A percentile compares a stretch with the other conserved stretches of the same genome.
phyloP scores from a whole-genome alignment of 2,113 vertebrate species.

The Paraplagusia blochii region DNA sequence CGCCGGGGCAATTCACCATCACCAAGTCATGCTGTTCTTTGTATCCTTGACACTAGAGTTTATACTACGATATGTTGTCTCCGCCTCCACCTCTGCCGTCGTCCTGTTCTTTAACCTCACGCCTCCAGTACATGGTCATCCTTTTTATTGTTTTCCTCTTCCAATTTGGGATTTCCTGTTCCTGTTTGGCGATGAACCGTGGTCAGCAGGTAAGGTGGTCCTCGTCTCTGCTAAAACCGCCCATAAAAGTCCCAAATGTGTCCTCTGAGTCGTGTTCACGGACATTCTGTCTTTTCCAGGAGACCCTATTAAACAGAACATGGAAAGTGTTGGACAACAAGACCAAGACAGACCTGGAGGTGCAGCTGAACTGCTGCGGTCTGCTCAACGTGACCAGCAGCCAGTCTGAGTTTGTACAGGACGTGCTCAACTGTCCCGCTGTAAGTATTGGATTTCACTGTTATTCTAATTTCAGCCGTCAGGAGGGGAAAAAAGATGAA shows the following conservation, averaged over 20 bases:
- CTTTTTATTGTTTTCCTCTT: conserved; percentile 89
- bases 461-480: neutral
- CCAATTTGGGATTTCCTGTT: conserved; percentile 90
- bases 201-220: conserved; percentile 79
- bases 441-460: conserved; percentile 63
- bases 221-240: neutral
- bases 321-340: conserved; percentile 77
- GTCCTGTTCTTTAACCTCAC: conserved; percentile 61
- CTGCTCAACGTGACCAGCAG: conserved; percentile 75
- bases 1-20: conserved; percentile 86
- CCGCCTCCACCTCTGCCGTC: too few relatives aligned
- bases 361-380: conserved; percentile 84
- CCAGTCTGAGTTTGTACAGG: conserved; percentile 34
- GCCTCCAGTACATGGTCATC: conserved; percentile 88
- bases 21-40: conserved; percentile 94
- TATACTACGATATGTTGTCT: neutral
- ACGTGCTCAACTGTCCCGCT: conserved; percentile 67
- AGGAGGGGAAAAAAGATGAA: neutral
- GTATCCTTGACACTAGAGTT: conserved; percentile 86
- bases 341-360: conserved; percentile 78
- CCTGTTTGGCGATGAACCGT: conserved; percentile 85
- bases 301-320: conserved; percentile 76
- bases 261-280: neutral
- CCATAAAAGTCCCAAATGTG: neutral
- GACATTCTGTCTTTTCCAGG: conserved; percentile 58